Conservation (phyloP, 2,797 vertebrate species). For the Sciurus carolinensis region DNA sequence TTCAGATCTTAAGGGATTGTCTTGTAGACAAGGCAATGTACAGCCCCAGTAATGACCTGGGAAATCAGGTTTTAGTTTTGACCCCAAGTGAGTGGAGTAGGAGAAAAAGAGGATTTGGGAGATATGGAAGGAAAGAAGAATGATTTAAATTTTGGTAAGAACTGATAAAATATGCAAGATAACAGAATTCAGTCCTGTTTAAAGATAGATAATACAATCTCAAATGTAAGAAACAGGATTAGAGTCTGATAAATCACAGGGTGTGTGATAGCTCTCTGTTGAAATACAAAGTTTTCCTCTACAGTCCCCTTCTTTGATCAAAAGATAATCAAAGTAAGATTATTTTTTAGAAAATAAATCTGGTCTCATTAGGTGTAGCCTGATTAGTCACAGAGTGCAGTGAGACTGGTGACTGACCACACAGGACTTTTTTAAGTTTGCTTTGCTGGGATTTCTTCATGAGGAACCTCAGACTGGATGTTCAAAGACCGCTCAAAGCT, state of each 20-base stretch:
- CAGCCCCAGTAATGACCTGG: not conserved
- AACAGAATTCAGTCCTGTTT: not conserved
- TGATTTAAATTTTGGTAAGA: not conserved
- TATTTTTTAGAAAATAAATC: not conserved
- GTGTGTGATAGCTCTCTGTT: not conserved
- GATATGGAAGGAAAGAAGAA: not conserved
- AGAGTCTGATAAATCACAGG: not conserved
- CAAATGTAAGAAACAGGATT: not conserved
- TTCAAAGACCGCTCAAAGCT: not conserved
- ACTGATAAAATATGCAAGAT: not conserved
- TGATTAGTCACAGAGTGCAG: not conserved
- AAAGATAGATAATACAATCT: not conserved
- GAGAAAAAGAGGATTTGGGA: not conserved
- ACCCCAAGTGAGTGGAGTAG: not conserved
- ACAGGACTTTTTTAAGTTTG: not conserved
- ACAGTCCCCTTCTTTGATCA: not conserved
- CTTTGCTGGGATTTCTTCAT: not conserved
- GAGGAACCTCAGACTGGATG: not conserved
- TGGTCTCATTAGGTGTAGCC: not conserved
- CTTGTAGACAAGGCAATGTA: not conserved
- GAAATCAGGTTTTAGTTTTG: not conserved
- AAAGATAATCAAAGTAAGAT: not conserved
- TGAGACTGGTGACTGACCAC: not conserved
- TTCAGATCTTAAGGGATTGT: not conserved
- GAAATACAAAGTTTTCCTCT: not conserved